phyloP scores from a whole-genome alignment of 2,113 vertebrate genomes.

The Megalops atlanticus region DNA sequence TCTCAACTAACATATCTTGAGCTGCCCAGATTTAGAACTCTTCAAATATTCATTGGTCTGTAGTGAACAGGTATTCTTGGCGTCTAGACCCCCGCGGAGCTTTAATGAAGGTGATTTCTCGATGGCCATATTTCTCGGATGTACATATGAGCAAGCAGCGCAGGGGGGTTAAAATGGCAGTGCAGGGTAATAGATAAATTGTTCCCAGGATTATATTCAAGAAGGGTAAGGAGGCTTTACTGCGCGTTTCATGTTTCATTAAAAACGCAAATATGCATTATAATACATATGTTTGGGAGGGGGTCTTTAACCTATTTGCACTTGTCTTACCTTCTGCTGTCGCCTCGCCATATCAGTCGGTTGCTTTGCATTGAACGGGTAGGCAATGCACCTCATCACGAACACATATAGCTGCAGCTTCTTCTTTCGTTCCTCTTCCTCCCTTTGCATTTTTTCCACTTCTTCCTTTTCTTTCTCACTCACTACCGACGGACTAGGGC shows the following conservation, averaged over 20 bases:
- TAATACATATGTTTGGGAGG: conserved; percentile 37
- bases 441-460: conserved; percentile 89
- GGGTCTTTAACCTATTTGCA: neutral
- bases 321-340: conserved; percentile 89
- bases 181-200: too few species aligned
- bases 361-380: conserved; percentile 98
- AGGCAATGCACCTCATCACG: conserved; percentile 96
- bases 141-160: too few species aligned
- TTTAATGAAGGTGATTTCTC: too few species aligned
- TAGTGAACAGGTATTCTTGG: neutral
- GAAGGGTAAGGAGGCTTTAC: too few species aligned
- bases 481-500: conserved; percentile 83
- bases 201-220: too few species aligned
- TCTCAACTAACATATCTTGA: neutral
- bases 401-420: conserved; percentile 95
- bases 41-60: conserved; percentile 7
- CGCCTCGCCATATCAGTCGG: conserved; percentile 96
- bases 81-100: neutral
- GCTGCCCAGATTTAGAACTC: neutral
- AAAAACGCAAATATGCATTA: too few species aligned
- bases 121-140: too few species aligned
- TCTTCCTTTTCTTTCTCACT: conserved; percentile 96
- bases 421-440: conserved; percentile 93
- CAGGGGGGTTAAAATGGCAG: too few species aligned
- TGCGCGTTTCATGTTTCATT: too few species aligned